These are phyloP conservation scores for Hippocampus mohnikei DNA, from an alignment of 2,113 vertebrate species.

Conservation along the genomic window DNA sequence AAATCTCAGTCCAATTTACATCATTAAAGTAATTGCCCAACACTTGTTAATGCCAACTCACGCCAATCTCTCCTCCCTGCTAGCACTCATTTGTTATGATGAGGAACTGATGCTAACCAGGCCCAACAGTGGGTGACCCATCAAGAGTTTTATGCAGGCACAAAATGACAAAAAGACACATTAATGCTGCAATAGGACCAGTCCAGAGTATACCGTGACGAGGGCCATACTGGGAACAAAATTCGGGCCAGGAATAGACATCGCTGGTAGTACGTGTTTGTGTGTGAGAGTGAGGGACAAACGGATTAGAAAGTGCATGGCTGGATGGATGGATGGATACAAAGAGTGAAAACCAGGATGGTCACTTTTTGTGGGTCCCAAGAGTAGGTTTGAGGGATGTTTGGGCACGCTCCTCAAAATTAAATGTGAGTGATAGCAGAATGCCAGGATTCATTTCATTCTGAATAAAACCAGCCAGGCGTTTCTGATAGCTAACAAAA, in stretches of 20 bases:
- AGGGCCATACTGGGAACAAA: not conserved
- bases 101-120: constrained; percentile 55
- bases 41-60: constrained; percentile 67
- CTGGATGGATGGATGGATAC: too few relatives aligned
- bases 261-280: too few relatives aligned
- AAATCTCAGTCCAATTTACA: constrained; percentile 66
- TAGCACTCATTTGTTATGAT: constrained; percentile 66
- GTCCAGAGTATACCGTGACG: not conserved
- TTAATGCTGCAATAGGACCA: not conserved
- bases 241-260: too few relatives aligned
- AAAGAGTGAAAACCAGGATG: too few relatives aligned
- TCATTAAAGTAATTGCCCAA: constrained; percentile 71
- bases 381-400: too few relatives aligned
- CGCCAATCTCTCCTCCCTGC: constrained; percentile 60
- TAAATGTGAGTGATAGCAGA: not conserved
- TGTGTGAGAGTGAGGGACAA: too few relatives aligned
- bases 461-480: not conserved
- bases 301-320: too few relatives aligned
- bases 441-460: not conserved
- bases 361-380: too few relatives aligned
- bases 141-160: constrained; percentile 12
- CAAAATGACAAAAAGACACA: not conserved
- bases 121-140: constrained; percentile 28
- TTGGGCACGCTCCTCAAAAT: not conserved
- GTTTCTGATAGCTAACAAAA: not conserved